These are phyloP conservation scores for Chondrilla cf. caribensis DNA, from an alignment of 37 sponge, comb jelly and placozoan species.

Conservation along the genomic window DNA sequence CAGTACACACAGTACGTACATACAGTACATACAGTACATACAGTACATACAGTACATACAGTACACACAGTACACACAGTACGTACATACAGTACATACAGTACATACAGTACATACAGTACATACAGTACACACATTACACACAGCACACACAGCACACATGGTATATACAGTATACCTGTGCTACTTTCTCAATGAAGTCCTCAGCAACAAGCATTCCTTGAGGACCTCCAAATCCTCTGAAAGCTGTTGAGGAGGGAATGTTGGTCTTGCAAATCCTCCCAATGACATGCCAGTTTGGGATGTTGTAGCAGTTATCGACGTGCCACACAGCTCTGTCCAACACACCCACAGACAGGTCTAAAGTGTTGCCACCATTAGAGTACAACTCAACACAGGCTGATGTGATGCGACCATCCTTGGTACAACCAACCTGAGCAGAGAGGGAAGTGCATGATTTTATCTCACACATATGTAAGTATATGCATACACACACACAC, in stretches of 20 bases:
- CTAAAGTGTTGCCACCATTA: constrained; percentile 71
- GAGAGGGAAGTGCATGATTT: neutral
- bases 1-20: too few relatives aligned
- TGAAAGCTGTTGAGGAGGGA: constrained; percentile 83
- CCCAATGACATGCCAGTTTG: constrained; percentile 45
- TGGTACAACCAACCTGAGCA: constrained; percentile 68
- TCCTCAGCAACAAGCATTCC: constrained; percentile 72
- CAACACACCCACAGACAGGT: constrained; percentile 63
- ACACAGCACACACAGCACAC: neutral
- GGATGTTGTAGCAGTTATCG: constrained; percentile 71
- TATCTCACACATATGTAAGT: neutral
- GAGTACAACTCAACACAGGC: constrained; percentile 57
- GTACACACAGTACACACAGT: neutral
- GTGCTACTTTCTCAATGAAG: constrained; percentile 48
- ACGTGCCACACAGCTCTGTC: constrained; percentile 55
- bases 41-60: neutral
- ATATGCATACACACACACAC: too few relatives aligned
- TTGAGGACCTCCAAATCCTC: constrained; percentile 90
- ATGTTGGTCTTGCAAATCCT: constrained; percentile 67
- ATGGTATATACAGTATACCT: too few relatives aligned
- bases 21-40: neutral
- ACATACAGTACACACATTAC: neutral
- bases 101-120: neutral
- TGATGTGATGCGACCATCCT: constrained; percentile 61
- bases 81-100: neutral